A percentile compares a stretch with the other conserved stretches of the same genome.
Evolutionary conservation across 1,140 invertebrate species (phyloP).

Genomic region (Leptinotarsa texana): DNA sequence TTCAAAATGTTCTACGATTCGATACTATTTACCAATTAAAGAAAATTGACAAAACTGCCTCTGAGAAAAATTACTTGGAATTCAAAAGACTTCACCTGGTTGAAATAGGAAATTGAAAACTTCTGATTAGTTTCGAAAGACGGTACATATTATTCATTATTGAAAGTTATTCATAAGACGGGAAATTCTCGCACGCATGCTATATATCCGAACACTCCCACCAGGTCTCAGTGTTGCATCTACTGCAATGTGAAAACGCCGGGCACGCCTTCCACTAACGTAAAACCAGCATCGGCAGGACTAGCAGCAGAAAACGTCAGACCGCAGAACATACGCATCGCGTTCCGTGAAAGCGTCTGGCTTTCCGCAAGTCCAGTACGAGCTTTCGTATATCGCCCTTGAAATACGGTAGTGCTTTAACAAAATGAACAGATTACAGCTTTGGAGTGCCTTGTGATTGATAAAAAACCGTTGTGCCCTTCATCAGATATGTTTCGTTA

Average conservation of each 20-base stretch:
- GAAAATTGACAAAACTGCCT: no score
- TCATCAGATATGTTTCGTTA: constrained; percentile 16
- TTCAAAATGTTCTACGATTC: no score
- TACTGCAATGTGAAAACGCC: constrained; percentile 33
- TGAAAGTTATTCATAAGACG: no score
- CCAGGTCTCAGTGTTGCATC: constrained; percentile 27
- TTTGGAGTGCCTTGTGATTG: constrained; percentile 2
- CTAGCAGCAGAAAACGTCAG: constrained; percentile 26
- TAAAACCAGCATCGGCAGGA: constrained; percentile 32
- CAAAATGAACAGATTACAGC: constrained; percentile 9
- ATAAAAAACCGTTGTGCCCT: neutral
- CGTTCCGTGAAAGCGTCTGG: constrained; percentile 20
- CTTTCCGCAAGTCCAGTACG: constrained; percentile 26
- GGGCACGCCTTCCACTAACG: constrained; percentile 29
- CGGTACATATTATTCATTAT: no score
- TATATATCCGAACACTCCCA: constrained; percentile 7
- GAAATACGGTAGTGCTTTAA: constrained; percentile 33
- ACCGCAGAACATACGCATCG: constrained; percentile 27
- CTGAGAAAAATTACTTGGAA: no score
- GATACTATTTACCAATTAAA: no score
- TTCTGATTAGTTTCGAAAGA: no score
- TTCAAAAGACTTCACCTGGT: no score
- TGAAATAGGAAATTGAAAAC: no score
- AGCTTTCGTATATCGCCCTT: constrained; percentile 27
- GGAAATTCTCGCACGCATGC: no score